Base-by-base conservation (phyloP, 2,888 invertebrate genomes). In the Ophioninae sp. region DNA sequence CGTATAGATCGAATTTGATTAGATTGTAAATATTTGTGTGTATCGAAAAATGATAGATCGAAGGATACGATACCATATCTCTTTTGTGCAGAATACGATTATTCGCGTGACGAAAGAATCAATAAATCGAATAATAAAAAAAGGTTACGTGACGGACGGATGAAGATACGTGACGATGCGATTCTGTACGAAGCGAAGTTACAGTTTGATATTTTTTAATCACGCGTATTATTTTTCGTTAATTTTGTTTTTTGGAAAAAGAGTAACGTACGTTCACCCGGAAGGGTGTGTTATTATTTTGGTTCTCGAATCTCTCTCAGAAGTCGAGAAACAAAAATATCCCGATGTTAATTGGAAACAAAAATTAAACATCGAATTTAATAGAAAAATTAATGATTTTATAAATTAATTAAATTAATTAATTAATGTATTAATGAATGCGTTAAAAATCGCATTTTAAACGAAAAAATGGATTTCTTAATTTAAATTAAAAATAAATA, bases 101-200 rank as follows among this genome's bases (percentile, higher is more conserved):
- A 51, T 51, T 6, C 6, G 10, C 17, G 51, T 51, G 51, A 5
- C 51, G 51, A 17, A 17, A 51, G 51, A 51, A 13, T 6, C 30
- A 30, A 30, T 3, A 30, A 17, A 17, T 17, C 13, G 3, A 51
- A 17, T 3, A 51, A 51, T 5, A 51, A 51, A 51, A 51, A 5
- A n/a, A 59, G 73, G 85, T 83, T 79, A 80, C 85, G 80, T 80
- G 82, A 81, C 89, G 90, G 89, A 89, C 89, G 89, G 88, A 90
- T 88, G 87, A 73, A 85, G 17, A 51, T 80, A 85, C 71, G 81
- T 79, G 82, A 84, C 77, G 56, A 75, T 65, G 79, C 73, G 85
- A 81, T 85, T 87, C 79, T 86, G 84, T 80, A 71, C 59, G 83
- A 88, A 88, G 88, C 87, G 85, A 87, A 30, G 39, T 75, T 56